phyloP scores from a whole-genome alignment of 2,888 invertebrate species.

The Leptinotarsa tumamoca region DNA sequence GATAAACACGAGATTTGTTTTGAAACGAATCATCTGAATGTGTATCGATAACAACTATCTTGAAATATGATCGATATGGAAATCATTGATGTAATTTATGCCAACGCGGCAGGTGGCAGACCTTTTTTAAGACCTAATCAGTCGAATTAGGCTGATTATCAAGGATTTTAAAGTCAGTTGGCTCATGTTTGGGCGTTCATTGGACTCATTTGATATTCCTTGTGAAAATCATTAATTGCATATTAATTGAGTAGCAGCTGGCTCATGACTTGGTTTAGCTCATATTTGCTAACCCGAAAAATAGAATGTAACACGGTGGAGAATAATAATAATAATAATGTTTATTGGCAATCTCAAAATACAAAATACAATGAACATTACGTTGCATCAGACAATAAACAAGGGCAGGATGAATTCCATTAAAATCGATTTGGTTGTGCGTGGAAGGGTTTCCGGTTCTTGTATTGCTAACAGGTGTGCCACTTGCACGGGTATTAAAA shows the following conservation, averaged over 20 bases:
- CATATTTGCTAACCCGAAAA: neutral
- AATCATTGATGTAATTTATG: conserved; percentile 1
- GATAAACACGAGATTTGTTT: conserved; percentile 22
- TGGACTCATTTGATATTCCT: neutral
- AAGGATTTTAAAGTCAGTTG: neutral
- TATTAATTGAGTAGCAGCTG: neutral
- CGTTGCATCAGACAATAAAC: no score
- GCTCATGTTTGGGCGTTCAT: neutral
- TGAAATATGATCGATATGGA: conserved; percentile 17
- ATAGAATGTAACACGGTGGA: neutral
- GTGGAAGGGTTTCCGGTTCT: no score
- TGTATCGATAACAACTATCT: conserved; percentile 14
- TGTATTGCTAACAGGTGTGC: no score
- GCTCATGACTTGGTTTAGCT: neutral
- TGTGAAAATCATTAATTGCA: neutral
- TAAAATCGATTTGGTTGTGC: no score
- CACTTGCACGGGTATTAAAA: no score
- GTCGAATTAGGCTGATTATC: neutral
- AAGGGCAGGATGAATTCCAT: no score
- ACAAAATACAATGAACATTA: no score
- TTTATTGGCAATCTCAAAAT: no score
- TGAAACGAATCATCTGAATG: conserved; percentile 6
- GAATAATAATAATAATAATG: no score
- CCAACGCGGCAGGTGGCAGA: neutral
- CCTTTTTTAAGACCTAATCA: conserved; percentile 1